Evolutionary conservation across 1,140 invertebrate genomes (phyloP).

Genomic region (Hesperophylax magnus): DNA sequence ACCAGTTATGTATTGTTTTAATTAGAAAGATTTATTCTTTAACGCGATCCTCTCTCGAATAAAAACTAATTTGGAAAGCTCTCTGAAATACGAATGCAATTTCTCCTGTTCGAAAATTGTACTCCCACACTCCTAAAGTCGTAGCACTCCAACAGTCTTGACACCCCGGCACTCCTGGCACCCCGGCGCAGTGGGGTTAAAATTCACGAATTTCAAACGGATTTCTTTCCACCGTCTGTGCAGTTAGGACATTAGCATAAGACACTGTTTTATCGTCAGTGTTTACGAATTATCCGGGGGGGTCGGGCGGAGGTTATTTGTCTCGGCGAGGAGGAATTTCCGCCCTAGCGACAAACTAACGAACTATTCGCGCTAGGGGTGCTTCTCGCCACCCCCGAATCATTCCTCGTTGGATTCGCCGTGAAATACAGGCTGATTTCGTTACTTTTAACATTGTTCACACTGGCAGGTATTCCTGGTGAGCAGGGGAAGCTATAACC

Average conservation of each 20-base stretch:
- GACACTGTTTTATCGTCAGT: slow-evolving; percentile 31
- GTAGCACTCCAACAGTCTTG: no score
- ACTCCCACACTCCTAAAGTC: no score
- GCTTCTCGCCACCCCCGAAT: slow-evolving; percentile 13
- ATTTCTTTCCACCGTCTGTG: slow-evolving; percentile 35
- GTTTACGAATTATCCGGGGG: slow-evolving; percentile 43
- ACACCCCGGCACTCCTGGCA: no score
- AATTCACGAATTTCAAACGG: neutral
- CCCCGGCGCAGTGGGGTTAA: neutral
- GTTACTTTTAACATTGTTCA: no score
- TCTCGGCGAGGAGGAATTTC: slow-evolving; percentile 48
- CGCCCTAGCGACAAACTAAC: slow-evolving; percentile 53
- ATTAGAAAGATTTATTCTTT: no score
- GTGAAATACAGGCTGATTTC: neutral
- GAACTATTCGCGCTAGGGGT: slow-evolving; percentile 30
- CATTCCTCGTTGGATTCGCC: slow-evolving; percentile 3
- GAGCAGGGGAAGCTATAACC: no score
- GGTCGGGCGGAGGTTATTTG: slow-evolving; percentile 42
- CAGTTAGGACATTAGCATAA: slow-evolving; percentile 28
- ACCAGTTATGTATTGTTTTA: no score
- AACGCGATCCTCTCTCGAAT: no score
- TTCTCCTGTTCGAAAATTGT: no score
- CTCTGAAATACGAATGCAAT: no score
- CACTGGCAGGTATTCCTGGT: no score
- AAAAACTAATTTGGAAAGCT: no score